Evolutionary conservation across 92 coral and sea anemone genomes (phyloP), one percentile per base, ranked within the genome.

Genomic region (Galaxea fascicularis): DNA sequence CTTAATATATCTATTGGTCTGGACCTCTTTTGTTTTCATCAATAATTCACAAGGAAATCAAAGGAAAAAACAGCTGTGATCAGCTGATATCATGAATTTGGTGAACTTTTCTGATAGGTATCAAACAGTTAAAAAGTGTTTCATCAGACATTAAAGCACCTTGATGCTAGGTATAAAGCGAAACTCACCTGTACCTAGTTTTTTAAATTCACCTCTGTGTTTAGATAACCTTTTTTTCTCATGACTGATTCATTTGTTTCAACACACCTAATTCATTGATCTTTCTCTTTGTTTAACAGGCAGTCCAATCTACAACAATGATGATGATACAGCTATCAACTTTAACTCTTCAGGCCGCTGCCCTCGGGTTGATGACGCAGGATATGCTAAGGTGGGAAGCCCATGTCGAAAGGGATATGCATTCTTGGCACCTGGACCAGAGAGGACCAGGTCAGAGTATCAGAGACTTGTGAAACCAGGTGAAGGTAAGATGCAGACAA

Each of bases 401-500:
- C 85, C 85, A 1, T 1, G 27, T 10, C 85, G 66, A 1, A 81
- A 81, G 17, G 85, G 85, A 7, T 81, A 81, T 17, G 69, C 85
- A 15, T 27, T 18, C 39, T 56, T 81, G 77, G 54, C 31, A 17
- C 76, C 77, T 13, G 29, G 39, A 57, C 77, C 57, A 4, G 54
- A 57, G 44, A 68, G 77, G 46, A 29, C 41, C 1, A 31, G 41
- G 17, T 81, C 69, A 10, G 85, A 81, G 8, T 81, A 81, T 58
- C 77, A 69, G 41, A 68, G 45, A 65, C 85, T 81, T 31, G n/a
- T 54, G 24, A 81, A 69, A 25, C 85, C 85, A 20, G 15, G 9
- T 1, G 77, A 69, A 81, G 85, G 85, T 81, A 81, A 10, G 56
- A 1, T 25, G 12, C 6, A 15, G 8, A 22, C 27, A 11, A 21